Percentiles rank a stretch among this genome's conserved stretches.
Evolutionary conservation across 1,140 invertebrate genomes (phyloP).

Genomic region (Formica selysi): DNA sequence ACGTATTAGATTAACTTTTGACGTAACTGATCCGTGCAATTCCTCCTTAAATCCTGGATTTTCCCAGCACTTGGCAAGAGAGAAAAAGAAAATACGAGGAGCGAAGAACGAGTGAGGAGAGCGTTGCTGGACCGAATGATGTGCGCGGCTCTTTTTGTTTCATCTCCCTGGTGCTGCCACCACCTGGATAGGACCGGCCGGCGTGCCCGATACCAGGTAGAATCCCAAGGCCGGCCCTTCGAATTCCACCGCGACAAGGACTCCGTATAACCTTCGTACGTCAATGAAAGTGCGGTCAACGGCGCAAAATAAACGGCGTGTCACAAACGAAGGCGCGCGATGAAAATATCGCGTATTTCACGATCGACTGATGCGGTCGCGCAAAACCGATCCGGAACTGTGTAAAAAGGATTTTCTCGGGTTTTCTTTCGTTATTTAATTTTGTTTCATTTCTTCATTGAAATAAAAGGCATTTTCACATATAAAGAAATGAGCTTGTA

Average conservation of each 20-base stretch:
- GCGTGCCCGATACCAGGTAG: conserved; percentile 68
- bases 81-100: not conserved
- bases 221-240: conserved; percentile 74
- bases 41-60: no score
- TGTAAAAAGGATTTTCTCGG: not conserved
- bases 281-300: conserved; percentile 66
- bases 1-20: no score
- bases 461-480: conserved; percentile 11
- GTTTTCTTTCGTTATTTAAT: not conserved
- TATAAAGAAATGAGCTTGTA: not conserved
- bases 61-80: not conserved
- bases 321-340: conserved; percentile 11
- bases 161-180: conserved; percentile 54
- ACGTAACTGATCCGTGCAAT: no score
- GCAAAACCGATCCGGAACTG: not conserved
- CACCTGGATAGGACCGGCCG: conserved; percentile 68
- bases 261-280: conserved; percentile 70
- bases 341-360: not conserved
- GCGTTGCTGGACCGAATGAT: not conserved
- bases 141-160: conserved; percentile 70
- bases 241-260: conserved; percentile 74
- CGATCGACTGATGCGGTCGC: not conserved
- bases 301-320: not conserved
- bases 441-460: not conserved
- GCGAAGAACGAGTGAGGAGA: not conserved